Base-by-base conservation (phyloP, 2,797 vertebrate species). In the Aselliscus stoliczkanus region DNA sequence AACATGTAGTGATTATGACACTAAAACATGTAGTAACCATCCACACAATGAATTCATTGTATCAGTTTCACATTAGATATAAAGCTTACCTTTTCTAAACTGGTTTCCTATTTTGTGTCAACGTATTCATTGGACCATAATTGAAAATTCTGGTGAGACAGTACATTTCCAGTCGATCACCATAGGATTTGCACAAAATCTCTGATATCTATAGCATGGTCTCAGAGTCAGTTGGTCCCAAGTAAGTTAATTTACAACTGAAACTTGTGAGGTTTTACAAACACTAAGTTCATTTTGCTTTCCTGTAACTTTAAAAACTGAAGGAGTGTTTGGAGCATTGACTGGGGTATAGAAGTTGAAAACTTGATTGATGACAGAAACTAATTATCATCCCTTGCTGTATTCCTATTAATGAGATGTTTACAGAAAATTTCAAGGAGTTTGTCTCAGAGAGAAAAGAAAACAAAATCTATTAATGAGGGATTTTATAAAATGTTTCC, bases 341-440 rank as follows among this genome's bases (percentile, higher is more conserved):
- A 95, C 81, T 94, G 13, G 80, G 47, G 21, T 84, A 76, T 56
- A 91, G 88, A 97, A 93, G 81, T 85, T 92, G 88, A 86, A 97
- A 94, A 90, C 60, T 83, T 97, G 93, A 98, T 96, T 96, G 93
- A 94, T 96, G 90, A 92, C 58, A 60, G 29, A 86, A 93, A 93
- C 92, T 96, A 96, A 97, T 97, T 95, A 96, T 87, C 75, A 50
- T 95, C 62, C 34, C 39, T 96, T 93, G n/a, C 54, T 77, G 60
- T 91, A 54, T 86, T 73, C 50, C 86, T 91, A 52, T 97, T 97
- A 97, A 96, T 95, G 93, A 93, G 87, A 93, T 96, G 79, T 93
- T 97, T 97, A 95, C 67, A 90, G 73, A 56, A 92, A 77, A 92
- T 88, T 95, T 95, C 73, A 73, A 95, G 31, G 37, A 83, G 23